A percentile compares a stretch with the other conserved stretches of the same genome.
Conservation (phyloP, 1,140 invertebrate genomes). For the Scaptomyza hsui region DNA sequence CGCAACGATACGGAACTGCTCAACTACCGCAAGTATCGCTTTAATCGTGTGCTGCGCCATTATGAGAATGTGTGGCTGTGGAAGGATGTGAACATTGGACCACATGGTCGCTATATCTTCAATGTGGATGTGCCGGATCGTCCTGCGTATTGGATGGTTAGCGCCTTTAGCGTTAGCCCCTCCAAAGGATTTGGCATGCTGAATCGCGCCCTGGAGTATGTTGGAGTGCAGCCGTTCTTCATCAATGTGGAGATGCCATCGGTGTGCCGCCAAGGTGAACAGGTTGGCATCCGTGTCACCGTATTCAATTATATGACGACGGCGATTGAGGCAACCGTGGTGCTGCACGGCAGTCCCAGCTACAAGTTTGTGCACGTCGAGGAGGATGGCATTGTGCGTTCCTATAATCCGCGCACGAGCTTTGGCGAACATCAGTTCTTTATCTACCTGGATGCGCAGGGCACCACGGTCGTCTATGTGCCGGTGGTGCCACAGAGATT, state of each 20-base stretch:
- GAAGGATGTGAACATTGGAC: conserved; percentile 97
- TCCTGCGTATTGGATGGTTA: conserved; percentile 96
- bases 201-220: conserved; percentile 90
- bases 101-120: conserved; percentile 94
- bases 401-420: conserved; percentile 94
- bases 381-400: conserved; percentile 92
- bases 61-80: conserved; percentile 98
- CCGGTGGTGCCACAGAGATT: conserved; percentile 94
- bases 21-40: conserved; percentile 91
- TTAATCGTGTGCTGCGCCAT: conserved; percentile 93
- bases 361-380: conserved; percentile 98
- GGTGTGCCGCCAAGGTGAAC: conserved; percentile 94
- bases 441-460: conserved; percentile 92
- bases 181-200: conserved; percentile 94
- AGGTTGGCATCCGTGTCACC: conserved; percentile 95
- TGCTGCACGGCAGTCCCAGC: conserved; percentile 92
- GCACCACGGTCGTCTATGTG: conserved; percentile 92
- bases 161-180: conserved; percentile 95
- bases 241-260: conserved; percentile 97
- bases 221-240: conserved; percentile 95
- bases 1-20: conserved; percentile 87
- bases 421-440: conserved; percentile 97
- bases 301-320: conserved; percentile 97
- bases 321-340: conserved; percentile 93
- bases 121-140: conserved; percentile 92